These are phyloP conservation scores for Myiothlypis chrysogaster DNA, from an alignment of 2,797 vertebrate genomes.

Conservation along the genomic window DNA sequence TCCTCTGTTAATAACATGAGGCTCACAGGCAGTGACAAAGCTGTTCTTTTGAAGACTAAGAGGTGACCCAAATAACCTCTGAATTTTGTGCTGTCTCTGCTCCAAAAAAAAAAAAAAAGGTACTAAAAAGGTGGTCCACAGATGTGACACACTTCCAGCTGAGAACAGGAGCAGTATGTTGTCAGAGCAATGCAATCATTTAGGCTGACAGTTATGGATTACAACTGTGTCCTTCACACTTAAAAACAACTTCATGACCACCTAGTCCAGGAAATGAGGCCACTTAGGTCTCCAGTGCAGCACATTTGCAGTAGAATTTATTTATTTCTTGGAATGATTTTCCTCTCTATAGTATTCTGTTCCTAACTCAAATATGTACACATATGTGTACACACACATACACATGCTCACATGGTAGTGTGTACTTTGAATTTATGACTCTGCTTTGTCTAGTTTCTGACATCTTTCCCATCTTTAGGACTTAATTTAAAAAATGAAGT, in stretches of 20 bases:
- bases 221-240: neutral
- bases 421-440: neutral
- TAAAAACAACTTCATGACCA: neutral
- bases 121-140: neutral
- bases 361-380: neutral
- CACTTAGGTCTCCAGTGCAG: neutral
- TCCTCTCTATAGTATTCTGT: neutral
- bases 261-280: neutral
- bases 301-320: neutral
- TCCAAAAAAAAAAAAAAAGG: neutral
- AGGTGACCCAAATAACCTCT: neutral
- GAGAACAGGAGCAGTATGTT: neutral
- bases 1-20: rapidly evolving
- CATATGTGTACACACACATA: no score
- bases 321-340: neutral
- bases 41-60: neutral
- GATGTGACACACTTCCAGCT: neutral
- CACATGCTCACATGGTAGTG: neutral
- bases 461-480: neutral
- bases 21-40: neutral
- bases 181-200: neutral
- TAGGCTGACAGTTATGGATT: neutral
- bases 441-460: neutral
- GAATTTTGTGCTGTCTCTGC: neutral
- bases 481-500: neutral